Conservation (phyloP, 30 jellyfish, hydroid and myxozoan species). For the Pelagia noctiluca region DNA sequence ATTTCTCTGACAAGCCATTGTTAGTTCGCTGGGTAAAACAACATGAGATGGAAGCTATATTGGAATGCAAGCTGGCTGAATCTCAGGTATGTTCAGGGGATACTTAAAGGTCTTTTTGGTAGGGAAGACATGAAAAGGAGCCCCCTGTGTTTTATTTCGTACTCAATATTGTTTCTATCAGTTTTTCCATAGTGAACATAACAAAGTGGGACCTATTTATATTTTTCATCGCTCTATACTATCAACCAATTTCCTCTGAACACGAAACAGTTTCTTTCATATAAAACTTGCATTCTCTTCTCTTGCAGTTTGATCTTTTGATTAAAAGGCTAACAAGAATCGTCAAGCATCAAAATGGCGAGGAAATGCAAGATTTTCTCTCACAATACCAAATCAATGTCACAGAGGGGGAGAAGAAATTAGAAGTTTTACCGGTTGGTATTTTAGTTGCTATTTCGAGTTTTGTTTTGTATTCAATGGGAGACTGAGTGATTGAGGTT, state of each 20-base stretch:
- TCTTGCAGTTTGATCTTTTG: conserved; percentile 54
- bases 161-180: not conserved
- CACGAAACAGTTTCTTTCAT: no score
- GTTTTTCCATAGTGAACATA: not conserved
- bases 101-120: no score
- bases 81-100: conserved; percentile 70
- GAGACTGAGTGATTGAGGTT: no score
- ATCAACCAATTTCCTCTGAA: no score
- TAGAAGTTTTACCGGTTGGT: conserved; percentile 80
- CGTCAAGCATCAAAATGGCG: conserved; percentile 77
- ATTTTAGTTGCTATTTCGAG: not conserved
- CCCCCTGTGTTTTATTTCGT: no score
- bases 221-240: no score
- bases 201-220: no score
- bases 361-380: conserved; percentile 70
- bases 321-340: conserved; percentile 73
- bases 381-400: conserved; percentile 74
- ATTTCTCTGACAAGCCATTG: conserved; percentile 60
- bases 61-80: conserved; percentile 75
- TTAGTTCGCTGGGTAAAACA: conserved; percentile 90
- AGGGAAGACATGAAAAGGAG: no score
- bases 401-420: conserved; percentile 69
- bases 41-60: conserved; percentile 78
- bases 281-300: not conserved
- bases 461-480: not conserved